phyloP scores from a whole-genome alignment of 2,113 vertebrate genomes.

The Halcyon senegalensis region DNA sequence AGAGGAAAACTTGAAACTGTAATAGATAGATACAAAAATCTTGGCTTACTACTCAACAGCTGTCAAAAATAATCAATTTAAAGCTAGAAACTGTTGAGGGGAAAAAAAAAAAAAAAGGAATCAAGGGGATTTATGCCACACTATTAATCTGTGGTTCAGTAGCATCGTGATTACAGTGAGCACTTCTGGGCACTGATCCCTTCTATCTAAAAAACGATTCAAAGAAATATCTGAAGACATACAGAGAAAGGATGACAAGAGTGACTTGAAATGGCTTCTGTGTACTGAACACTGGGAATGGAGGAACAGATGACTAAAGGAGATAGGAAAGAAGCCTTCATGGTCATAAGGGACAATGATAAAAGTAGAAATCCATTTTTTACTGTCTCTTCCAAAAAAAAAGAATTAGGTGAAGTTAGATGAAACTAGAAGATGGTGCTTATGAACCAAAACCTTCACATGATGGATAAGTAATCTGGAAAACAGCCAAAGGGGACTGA shows the following conservation, averaged over 20 bases:
- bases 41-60: background rate
- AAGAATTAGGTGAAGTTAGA: background rate
- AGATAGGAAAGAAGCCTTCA: background rate
- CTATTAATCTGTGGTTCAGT: background rate
- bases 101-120: background rate
- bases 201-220: background rate
- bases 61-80: background rate
- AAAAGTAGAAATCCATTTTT: constrained; percentile 3
- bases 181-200: background rate
- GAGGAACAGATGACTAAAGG: background rate
- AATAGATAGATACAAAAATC: background rate
- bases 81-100: background rate
- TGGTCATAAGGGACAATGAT: background rate
- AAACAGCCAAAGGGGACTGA: background rate
- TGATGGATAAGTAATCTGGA: background rate
- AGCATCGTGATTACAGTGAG: background rate
- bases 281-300: constrained; percentile 22
- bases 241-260: background rate
- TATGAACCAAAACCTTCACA: background rate
- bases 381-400: background rate
- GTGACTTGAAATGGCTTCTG: background rate
- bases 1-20: background rate
- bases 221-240: background rate
- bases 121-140: background rate
- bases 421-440: background rate